phyloP scores from a whole-genome alignment of 2,797 vertebrate genomes.

The Tangara arthus region DNA sequence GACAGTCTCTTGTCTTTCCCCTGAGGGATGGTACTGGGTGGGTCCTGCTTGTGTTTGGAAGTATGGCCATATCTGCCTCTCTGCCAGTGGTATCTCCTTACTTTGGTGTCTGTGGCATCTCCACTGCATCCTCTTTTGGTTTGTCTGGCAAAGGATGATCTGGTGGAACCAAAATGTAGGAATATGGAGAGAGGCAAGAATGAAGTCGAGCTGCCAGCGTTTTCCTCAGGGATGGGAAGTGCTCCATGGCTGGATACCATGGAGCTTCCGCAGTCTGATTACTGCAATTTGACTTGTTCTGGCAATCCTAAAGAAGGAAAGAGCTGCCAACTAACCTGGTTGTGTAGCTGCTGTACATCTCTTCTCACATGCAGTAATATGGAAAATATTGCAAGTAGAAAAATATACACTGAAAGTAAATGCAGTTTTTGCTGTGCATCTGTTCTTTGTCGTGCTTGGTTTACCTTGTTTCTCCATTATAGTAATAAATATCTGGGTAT shows the following conservation, averaged over 20 bases:
- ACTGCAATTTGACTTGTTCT: background rate
- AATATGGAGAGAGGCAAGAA: background rate
- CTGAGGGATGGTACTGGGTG: background rate
- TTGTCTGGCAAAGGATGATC: background rate
- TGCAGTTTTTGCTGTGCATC: background rate
- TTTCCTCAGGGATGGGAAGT: background rate
- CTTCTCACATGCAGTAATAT: background rate
- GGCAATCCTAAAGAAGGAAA: background rate
- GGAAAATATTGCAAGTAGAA: background rate
- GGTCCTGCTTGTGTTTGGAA: background rate
- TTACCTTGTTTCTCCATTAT: background rate
- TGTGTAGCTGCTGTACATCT: background rate
- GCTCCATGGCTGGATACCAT: background rate
- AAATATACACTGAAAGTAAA: background rate
- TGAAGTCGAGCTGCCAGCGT: background rate
- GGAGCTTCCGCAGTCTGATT: background rate
- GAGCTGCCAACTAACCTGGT: background rate
- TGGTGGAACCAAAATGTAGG: background rate
- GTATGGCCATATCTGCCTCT: background rate
- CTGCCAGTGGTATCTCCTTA: rapidly evolving
- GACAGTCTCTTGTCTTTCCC: background rate
- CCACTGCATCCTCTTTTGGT: background rate
- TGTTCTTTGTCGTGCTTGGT: background rate
- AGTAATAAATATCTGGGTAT: background rate
- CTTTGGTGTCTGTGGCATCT: background rate